Conservation (phyloP, 2,888 invertebrate species). For the Diloba caeruleocephala region DNA sequence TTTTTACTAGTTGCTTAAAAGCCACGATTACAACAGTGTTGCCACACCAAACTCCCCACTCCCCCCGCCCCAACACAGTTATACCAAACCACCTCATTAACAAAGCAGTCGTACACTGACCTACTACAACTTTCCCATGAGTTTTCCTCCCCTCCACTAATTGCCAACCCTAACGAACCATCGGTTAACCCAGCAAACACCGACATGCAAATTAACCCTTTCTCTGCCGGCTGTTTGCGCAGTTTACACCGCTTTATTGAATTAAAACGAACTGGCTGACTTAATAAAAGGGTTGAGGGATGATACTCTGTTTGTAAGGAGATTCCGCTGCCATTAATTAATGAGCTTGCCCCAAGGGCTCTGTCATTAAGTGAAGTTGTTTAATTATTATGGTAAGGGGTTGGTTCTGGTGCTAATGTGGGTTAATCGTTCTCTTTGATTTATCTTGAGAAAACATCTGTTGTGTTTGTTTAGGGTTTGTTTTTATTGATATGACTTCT, state of each 20-base stretch:
- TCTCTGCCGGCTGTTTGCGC: constrained; percentile 81
- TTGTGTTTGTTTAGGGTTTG: constrained; percentile 29
- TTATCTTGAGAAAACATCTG: constrained; percentile 40
- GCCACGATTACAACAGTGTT: not conserved
- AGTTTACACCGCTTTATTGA: constrained; percentile 86
- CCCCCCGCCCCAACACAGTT: constrained; percentile 23
- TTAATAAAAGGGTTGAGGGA: constrained; percentile 80
- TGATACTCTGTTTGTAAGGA: constrained; percentile 79
- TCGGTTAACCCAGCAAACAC: constrained; percentile 85
- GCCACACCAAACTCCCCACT: not conserved
- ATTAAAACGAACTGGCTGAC: constrained; percentile 75
- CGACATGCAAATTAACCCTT: constrained; percentile 89
- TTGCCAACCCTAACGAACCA: constrained; percentile 86
- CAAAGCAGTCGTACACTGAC: constrained; percentile 68
- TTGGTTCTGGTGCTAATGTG: constrained; percentile 69
- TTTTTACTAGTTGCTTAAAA: not conserved
- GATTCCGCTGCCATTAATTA: constrained; percentile 81
- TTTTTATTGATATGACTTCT: constrained; percentile 15
- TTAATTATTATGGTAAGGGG: constrained; percentile 75
- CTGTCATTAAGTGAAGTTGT: constrained; percentile 79
- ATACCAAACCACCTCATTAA: constrained; percentile 39
- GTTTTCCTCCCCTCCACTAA: constrained; percentile 80
- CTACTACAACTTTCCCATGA: constrained; percentile 85
- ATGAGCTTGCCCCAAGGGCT: constrained; percentile 76
- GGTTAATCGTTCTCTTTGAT: constrained; percentile 56